phyloP scores from a whole-genome alignment of 2,113 vertebrate species.

The Anhinga rufa region DNA sequence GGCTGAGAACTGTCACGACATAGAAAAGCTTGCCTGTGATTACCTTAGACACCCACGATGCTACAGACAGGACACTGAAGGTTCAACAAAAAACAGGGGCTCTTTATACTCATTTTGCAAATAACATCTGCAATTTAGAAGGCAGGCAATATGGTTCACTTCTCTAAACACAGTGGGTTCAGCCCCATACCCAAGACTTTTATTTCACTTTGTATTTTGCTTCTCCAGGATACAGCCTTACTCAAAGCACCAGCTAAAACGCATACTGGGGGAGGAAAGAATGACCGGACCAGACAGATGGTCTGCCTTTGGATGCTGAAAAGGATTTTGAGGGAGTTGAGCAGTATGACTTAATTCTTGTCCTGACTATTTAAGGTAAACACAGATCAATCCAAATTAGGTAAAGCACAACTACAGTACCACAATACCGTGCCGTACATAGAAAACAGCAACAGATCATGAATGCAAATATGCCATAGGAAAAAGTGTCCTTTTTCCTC shows the following conservation, averaged over 20 bases:
- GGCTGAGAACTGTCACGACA: background rate
- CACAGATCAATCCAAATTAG: background rate
- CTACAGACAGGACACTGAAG: background rate
- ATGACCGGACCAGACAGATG: background rate
- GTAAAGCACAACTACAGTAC: background rate
- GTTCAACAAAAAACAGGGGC: background rate
- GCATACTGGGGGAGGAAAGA: background rate
- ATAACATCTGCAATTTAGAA: background rate
- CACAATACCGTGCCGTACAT: too few species aligned
- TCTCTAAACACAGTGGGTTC: fast-evolving
- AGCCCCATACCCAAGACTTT: background rate
- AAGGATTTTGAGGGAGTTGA: background rate
- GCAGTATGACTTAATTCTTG: background rate
- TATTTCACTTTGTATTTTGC: background rate
- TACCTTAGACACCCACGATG: background rate
- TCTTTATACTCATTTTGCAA: background rate
- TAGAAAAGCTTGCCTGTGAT: background rate
- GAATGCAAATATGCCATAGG: fast-evolving
- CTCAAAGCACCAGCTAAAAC: background rate
- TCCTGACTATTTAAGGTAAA: constrained; percentile 15
- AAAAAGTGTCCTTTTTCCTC: background rate
- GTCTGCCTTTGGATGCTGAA: constrained; percentile 2
- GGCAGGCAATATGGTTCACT: background rate
- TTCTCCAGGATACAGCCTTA: background rate
- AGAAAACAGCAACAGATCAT: background rate